These are phyloP conservation scores for Palaemon carinicauda DNA, from an alignment of 1,140 invertebrate species.

Conservation along the genomic window DNA sequence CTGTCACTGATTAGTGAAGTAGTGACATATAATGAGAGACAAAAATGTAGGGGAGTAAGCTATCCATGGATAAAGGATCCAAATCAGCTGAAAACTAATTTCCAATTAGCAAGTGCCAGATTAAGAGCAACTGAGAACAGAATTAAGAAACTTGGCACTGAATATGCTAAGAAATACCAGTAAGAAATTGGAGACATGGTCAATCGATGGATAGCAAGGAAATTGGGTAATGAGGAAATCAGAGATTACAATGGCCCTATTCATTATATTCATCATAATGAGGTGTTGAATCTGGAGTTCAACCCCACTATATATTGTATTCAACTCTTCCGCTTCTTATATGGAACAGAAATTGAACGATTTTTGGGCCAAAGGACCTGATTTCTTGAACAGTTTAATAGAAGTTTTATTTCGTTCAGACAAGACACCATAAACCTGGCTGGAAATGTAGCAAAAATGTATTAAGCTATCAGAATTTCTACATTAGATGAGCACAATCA, in stretches of 20 bases:
- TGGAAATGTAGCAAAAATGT: background rate
- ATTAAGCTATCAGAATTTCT: background rate
- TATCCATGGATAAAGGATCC: constrained; percentile 15
- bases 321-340: background rate
- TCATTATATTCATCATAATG: background rate
- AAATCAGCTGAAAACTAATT: background rate
- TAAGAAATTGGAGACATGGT: background rate
- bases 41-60: background rate
- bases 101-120: background rate
- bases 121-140: background rate
- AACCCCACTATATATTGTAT: background rate
- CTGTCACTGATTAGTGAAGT: background rate
- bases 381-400: too few species aligned
- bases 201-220: too few species aligned
- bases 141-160: background rate
- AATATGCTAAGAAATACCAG: background rate
- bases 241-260: too few species aligned
- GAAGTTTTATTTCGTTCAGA: constrained; percentile 7
- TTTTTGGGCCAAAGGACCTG: too few species aligned
- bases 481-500: background rate
- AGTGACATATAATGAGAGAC: background rate
- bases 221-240: background rate
- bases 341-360: too few species aligned
- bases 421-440: background rate
- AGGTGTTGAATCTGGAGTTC: background rate